Evolutionary conservation across 1,140 invertebrate species (phyloP).

Genomic region (Drosophila takahashii): DNA sequence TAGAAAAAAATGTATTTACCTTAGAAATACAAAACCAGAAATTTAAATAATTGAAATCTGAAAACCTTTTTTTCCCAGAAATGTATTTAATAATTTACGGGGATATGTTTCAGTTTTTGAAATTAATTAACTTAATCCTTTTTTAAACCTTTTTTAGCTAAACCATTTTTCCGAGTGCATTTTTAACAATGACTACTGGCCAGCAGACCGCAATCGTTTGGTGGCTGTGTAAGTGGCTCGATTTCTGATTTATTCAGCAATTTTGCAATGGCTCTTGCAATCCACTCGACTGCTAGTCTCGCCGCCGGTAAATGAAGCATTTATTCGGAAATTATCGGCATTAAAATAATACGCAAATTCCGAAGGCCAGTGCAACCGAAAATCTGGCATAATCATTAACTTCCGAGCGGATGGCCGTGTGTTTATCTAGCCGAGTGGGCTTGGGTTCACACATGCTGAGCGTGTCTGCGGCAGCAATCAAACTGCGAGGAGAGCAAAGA

Average conservation of each 20-base stretch:
- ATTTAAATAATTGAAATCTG: no score
- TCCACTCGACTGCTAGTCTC: neutral
- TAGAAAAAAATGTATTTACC: no score
- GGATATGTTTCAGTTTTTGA: no score
- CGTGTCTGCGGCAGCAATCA: conserved; percentile 25
- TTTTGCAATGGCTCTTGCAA: conserved; percentile 17
- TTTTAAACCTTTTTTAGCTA: no score
- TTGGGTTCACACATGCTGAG: neutral
- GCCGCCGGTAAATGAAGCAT: conserved; percentile 1
- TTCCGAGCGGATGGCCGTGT: conserved; percentile 25
- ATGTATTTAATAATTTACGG: no score
- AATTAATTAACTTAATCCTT: no score
- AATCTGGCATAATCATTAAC: conserved; percentile 51
- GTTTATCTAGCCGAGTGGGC: conserved; percentile 34
- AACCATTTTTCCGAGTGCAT: conserved; percentile 2
- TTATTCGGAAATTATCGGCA: conserved; percentile 21
- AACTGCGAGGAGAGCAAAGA: conserved; percentile 33
- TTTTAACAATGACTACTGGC: neutral
- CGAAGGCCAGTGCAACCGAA: conserved; percentile 20
- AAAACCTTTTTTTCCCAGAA: no score
- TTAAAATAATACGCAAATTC: conserved; percentile 25
- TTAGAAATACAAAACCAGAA: neutral
- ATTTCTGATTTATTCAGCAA: conserved; percentile 22
- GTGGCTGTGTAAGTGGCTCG: conserved; percentile 23
- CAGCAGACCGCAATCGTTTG: conserved; percentile 21